Base-by-base conservation (phyloP, 2,113 vertebrate species). In the Cyprinodon variegatus region DNA sequence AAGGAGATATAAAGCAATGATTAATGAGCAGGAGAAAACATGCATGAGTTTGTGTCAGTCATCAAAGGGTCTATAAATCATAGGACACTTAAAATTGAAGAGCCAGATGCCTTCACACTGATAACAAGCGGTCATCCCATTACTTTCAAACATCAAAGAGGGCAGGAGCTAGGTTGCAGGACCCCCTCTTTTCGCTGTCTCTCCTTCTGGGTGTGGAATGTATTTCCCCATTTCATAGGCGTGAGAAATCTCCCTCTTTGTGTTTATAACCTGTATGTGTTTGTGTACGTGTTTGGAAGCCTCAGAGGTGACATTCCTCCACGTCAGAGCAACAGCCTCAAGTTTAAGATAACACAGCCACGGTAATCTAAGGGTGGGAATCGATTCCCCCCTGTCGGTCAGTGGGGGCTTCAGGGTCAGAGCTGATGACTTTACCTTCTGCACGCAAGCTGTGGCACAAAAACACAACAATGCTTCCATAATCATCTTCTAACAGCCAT, bases 271-370 rank as follows among this genome's bases (percentile, higher is more conserved):
- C 84, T 82, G 82, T 77, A 77, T 70, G 61, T 83, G 76, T 78
- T 61, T 77, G 63, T 78, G 78, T 72, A 83, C 84, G 86, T 88
- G 88, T 83, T 83, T 86, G 50, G 81, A 84, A 85, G 77, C 83
- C 81, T 88, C 83, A 85, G 83, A 93, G 91, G 86, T 86, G 92
- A 93, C 89, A 91, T 93, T 94, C 92, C 87, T 91, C 63, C 22
- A 15, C 89, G 85, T 89, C 89, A 94, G 91, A 91, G 85, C 83
- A 88, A 89, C 90, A 90, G 89, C 89, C 91, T 92, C 93, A 92
- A 92, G 92, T 94, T 94, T 94, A 93, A 92, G 90, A 93, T 91
- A 94, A 94, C 91, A 94, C 65, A 57, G 89, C 87, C 89, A 92
- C 78, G 91, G 90, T 91, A 88, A 91, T 93, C 86, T 92, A 79